Conservation (phyloP, 92 coral and sea anemone genomes). For the Zoanthus gigantus region DNA sequence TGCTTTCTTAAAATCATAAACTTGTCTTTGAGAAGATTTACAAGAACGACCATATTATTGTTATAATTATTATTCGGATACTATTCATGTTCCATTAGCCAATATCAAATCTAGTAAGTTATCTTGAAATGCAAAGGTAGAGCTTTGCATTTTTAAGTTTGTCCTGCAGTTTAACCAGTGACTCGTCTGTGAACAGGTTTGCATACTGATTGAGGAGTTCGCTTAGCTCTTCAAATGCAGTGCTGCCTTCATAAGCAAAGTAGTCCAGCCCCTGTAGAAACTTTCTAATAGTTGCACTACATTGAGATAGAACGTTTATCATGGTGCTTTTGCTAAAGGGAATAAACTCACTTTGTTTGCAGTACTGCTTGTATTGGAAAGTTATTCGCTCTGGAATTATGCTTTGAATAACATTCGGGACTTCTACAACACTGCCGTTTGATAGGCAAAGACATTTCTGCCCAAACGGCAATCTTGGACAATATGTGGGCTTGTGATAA, state of each 20-base stretch:
- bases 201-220: slow-evolving; percentile 30
- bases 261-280: slow-evolving; percentile 63
- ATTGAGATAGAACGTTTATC: slow-evolving; percentile 44
- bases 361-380: slow-evolving; percentile 53
- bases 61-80: not conserved
- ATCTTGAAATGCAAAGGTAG: slow-evolving; percentile 51
- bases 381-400: slow-evolving; percentile 56
- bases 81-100: not conserved
- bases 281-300: slow-evolving; percentile 60
- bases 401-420: slow-evolving; percentile 62
- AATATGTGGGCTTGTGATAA: slow-evolving; percentile 67
- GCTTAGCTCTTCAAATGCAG: slow-evolving; percentile 56
- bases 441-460: slow-evolving; percentile 50
- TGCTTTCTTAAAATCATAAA: too few relatives aligned
- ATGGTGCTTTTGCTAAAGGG: slow-evolving; percentile 59
- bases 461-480: slow-evolving; percentile 74
- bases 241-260: slow-evolving; percentile 57
- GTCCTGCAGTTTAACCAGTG: slow-evolving; percentile 23
- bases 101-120: not conserved
- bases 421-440: slow-evolving; percentile 59
- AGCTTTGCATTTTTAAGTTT: slow-evolving; percentile 41
- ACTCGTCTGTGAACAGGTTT: slow-evolving; percentile 1
- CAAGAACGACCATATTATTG: too few relatives aligned
- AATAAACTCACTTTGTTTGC: slow-evolving; percentile 54
- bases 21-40: too few relatives aligned